phyloP scores from a whole-genome alignment of 2,888 invertebrate species.

The Ophion slaviceki region DNA sequence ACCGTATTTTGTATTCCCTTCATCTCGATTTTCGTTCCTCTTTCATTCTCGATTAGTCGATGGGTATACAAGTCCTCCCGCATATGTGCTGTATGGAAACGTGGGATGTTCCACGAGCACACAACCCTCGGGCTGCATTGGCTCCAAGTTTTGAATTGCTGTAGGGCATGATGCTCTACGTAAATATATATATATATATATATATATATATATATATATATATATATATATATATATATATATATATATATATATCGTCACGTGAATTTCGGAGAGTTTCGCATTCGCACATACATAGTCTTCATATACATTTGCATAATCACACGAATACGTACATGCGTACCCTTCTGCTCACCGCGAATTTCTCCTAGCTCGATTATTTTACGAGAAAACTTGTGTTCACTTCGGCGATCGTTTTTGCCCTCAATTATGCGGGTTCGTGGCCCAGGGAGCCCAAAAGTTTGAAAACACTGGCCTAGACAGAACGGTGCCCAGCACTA shows the following conservation, averaged over 20 bases:
- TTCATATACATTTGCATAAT: constrained; percentile 10
- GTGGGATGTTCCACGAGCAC: constrained; percentile 32
- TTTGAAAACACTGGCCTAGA: too few species aligned
- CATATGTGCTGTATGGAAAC: constrained; percentile 15
- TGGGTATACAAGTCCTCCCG: background rate
- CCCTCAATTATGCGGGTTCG: background rate
- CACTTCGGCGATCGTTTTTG: background rate
- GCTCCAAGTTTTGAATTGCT: constrained; percentile 50
- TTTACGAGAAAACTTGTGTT: background rate
- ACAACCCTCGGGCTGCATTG: constrained; percentile 36
- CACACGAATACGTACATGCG: background rate
- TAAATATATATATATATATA: background rate
- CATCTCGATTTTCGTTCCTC: constrained; percentile 10
- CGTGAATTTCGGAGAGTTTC: background rate
- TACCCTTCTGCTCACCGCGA: background rate
- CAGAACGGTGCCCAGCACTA: too few species aligned
- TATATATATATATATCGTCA: background rate
- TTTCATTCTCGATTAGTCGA: constrained; percentile 40
- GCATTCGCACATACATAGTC: background rate
- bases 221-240: constrained; percentile 16
- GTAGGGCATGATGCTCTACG: constrained; percentile 24
- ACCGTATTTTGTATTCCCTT: constrained; percentile 2
- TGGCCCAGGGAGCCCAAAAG: too few species aligned
- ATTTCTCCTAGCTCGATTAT: background rate
- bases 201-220: background rate